Evolutionary conservation across 2,888 invertebrate species (phyloP), one percentile per base, ranked within the genome.

Genomic region (Nomada hirtipes): DNA sequence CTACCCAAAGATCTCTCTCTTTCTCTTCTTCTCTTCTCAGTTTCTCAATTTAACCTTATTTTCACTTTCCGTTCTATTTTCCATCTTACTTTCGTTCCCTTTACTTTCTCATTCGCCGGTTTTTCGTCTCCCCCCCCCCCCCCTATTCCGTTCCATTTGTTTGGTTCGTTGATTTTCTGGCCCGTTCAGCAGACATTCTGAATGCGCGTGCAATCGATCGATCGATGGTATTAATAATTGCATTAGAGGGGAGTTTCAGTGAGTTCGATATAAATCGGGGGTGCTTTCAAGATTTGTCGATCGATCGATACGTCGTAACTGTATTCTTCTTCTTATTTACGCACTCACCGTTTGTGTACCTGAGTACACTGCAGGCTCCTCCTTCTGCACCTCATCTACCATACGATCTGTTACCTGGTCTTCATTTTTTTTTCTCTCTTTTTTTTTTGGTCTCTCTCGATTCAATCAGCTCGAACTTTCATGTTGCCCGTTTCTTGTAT

Each of bases 1-100:
- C 93, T 93, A 92, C 91, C 92, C 93, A 91, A 91, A 90, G 79
- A 87, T 89, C 79, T 84, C 79, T 78, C 42, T 81, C 29, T 80
- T 59, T 85, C 52, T 75, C 60, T 36, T 70, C 47, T 73, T 36
- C 44, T 60, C 23, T 60, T 74, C 75, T 18, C 47, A 36, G 36
- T 36, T 36, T 36, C 36, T 36, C 36, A 36, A 36, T 55, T 75
- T 29, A n/a, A 1, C 36, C 42, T 47, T 10, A 50, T 23, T 65
- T 7, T 63, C 55, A 29, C 59, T 29, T 53, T 60, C 47, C 60
- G 44, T 69, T 61, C 59, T 15, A 63, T 76, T 67, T 57, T 72
- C 60, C 18, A 61, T 50, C 69, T 77, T 36, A 50, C 9, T 44
- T 18, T 59, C 15, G 4, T 70, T 61, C 53, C 53, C 4, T 29